phyloP scores from a whole-genome alignment of 2,888 invertebrate species.

The Tillus elongatus region DNA sequence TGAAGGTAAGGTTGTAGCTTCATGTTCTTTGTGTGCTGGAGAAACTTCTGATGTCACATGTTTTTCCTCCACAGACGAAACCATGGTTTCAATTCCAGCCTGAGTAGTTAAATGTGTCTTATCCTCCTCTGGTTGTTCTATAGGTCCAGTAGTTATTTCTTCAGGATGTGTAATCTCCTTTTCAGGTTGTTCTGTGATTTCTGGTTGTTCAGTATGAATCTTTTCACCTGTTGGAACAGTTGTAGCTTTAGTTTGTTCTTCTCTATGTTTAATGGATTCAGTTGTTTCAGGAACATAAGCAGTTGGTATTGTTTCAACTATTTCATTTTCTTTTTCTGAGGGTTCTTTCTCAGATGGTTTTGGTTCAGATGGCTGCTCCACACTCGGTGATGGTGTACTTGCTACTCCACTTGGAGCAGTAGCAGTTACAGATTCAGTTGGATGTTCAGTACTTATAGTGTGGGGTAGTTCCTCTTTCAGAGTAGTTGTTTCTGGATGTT shows the following conservation, averaged over 20 bases:
- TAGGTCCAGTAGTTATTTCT: conserved; percentile 6
- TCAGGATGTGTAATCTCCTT: conserved; percentile 24
- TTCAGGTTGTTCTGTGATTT: conserved; percentile 25
- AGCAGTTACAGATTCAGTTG: conserved; percentile 6
- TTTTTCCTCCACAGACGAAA: conserved; percentile 5
- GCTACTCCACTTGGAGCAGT: conserved; percentile 8
- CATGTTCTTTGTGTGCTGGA: background rate
- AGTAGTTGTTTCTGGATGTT: no score
- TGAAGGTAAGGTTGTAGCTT: background rate
- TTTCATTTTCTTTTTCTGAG: conserved; percentile 5
- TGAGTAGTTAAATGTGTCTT: background rate
- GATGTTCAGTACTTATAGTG: conserved; percentile 11
- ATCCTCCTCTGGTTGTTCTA: conserved; percentile 8
- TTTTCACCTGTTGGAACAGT: no score
- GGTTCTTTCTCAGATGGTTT: conserved; percentile 18
- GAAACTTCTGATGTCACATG: conserved; percentile 7
- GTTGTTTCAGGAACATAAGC: no score
- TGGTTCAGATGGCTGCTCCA: conserved; percentile 11
- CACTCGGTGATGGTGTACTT: no score
- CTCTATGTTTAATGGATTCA: no score
- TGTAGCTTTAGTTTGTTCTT: conserved; percentile 15
- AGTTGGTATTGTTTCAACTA: conserved; percentile 6
- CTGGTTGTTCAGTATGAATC: no score
- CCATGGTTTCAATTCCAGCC: background rate
- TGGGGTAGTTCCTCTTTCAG: no score